Conservation (phyloP, 2,113 vertebrate species). For the Nannospalax galili region DNA sequence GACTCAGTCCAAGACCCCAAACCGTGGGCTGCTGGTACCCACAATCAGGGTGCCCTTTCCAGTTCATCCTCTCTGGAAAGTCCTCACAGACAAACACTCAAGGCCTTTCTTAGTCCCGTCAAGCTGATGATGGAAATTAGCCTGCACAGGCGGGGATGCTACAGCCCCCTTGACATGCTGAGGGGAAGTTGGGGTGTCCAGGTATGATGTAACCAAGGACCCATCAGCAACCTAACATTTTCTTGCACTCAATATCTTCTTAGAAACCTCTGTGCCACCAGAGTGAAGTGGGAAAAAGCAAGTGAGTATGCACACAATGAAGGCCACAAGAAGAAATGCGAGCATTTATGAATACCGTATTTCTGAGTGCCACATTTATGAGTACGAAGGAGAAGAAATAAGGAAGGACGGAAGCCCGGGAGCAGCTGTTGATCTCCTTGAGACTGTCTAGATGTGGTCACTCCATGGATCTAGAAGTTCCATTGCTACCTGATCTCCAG, state of each 20-base stretch:
- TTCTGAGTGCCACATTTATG: too few relatives aligned
- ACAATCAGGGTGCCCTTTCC: background rate
- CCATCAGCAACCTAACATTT: background rate
- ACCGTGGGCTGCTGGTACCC: background rate
- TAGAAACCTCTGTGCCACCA: background rate
- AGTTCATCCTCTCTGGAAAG: background rate
- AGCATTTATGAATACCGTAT: too few relatives aligned
- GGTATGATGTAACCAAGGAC: background rate
- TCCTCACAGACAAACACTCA: background rate
- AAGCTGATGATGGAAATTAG: background rate
- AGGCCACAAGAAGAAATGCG: background rate
- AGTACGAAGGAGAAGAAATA: background rate
- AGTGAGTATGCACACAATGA: background rate
- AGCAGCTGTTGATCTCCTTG: background rate
- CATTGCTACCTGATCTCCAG: background rate
- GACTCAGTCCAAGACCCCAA: background rate
- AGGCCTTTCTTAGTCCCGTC: background rate
- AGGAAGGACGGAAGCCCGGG: background rate
- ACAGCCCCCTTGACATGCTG: background rate
- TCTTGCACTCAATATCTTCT: too few relatives aligned
- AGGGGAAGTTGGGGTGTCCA: background rate
- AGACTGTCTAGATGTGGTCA: background rate
- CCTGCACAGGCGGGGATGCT: too few relatives aligned
- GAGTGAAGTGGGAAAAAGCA: background rate
- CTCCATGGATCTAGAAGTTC: background rate